phyloP scores from a whole-genome alignment of 2,797 vertebrate species.

The Cryptoblepharus egeriae region DNA sequence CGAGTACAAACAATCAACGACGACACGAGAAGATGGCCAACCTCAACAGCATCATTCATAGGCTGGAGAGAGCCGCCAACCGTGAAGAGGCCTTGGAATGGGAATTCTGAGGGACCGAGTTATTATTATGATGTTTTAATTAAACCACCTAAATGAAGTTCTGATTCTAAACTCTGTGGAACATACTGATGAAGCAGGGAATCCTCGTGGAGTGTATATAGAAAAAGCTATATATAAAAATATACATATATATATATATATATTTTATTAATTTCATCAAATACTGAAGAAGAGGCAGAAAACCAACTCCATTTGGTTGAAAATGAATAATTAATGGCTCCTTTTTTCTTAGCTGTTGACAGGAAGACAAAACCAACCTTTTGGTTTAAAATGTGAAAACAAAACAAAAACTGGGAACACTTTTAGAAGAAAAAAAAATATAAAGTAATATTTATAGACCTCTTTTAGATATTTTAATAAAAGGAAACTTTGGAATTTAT shows the following conservation, averaged over 20 bases:
- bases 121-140: background rate
- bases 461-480: conserved; percentile 98
- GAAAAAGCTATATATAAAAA: conserved; percentile 40
- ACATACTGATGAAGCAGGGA: conserved; percentile 38
- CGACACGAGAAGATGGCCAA: conserved; percentile 99
- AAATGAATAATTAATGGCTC: background rate
- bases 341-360: background rate
- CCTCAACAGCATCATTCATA: conserved; percentile 98
- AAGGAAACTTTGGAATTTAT: conserved; percentile 96
- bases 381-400: conserved; percentile 69
- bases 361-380: conserved; percentile 12
- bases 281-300: conserved; percentile 28
- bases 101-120: conserved; percentile 88
- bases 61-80: conserved; percentile 95
- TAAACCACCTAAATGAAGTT: background rate
- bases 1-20: conserved; percentile 91
- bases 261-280: conserved; percentile 69
- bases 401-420: conserved; percentile 72
- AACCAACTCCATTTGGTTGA: conserved; percentile 2
- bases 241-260: conserved; percentile 61
- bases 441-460: conserved; percentile 91
- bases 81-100: conserved; percentile 95
- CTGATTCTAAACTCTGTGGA: conserved; percentile 8
- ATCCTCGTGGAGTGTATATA: conserved; percentile 26
- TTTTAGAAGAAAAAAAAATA: conserved; percentile 80